A percentile compares a stretch with the other conserved stretches of the same genome.
These are phyloP conservation scores for Hippotragus niger DNA, from an alignment of 2,113 vertebrate species.

Conservation along the genomic window DNA sequence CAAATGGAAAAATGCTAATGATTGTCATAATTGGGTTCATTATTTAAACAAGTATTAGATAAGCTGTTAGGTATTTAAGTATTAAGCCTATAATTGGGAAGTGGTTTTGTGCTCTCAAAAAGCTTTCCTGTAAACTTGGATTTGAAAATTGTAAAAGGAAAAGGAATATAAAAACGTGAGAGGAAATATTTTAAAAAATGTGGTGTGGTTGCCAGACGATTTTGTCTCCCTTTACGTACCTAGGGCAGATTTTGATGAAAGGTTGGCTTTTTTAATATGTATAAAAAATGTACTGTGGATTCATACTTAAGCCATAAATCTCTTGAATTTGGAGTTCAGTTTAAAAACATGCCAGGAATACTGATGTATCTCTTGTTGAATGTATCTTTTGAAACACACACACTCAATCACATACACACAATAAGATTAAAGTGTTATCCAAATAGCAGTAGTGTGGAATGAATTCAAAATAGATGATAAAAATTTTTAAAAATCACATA, in stretches of 20 bases:
- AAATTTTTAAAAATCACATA: background rate
- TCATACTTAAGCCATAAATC: conserved; percentile 54
- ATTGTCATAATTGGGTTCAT: conserved; percentile 62
- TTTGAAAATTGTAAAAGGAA: conserved; percentile 28
- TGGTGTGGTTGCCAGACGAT: background rate
- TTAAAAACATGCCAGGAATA: conserved; percentile 42
- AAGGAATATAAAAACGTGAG: conserved; percentile 8
- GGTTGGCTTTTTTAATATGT: conserved; percentile 29
- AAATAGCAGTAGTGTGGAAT: background rate
- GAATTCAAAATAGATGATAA: conserved; percentile 54
- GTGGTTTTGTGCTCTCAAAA: conserved; percentile 48
- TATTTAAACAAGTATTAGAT: conserved; percentile 65
- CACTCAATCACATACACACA: background rate
- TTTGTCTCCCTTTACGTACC: conserved; percentile 38
- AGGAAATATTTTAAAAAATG: conserved; percentile 31
- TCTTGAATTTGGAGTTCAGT: conserved; percentile 55
- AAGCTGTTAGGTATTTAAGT: conserved; percentile 58
- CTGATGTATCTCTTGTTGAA: conserved; percentile 2
- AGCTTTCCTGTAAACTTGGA: conserved; percentile 41
- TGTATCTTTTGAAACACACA: conserved; percentile 33
- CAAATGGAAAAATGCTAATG: conserved; percentile 61
- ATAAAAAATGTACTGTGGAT: conserved; percentile 36
- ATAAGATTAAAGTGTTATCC: conserved; percentile 53
- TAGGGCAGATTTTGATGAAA: conserved; percentile 45
- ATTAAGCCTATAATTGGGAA: conserved; percentile 57